phyloP scores from a whole-genome alignment of 2,888 invertebrate species.

The Tetramorium bicarinatum region DNA sequence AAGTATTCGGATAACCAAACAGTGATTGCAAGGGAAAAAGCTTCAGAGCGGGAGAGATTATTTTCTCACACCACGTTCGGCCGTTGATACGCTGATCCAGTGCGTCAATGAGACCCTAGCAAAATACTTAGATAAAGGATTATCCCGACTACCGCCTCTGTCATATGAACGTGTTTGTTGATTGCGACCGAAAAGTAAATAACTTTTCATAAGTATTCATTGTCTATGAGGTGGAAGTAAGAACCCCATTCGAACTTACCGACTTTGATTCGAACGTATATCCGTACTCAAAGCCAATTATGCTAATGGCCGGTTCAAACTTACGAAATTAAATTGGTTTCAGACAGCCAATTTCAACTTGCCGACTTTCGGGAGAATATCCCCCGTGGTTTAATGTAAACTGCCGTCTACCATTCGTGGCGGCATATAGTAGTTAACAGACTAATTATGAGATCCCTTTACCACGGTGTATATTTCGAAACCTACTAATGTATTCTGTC shows the following conservation, averaged over 20 bases:
- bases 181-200: slow-evolving; percentile 6
- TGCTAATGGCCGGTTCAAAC: slow-evolving; percentile 76
- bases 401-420: slow-evolving; percentile 57
- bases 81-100: slow-evolving; percentile 7
- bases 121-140: slow-evolving; percentile 25
- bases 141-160: neutral
- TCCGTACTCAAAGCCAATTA: slow-evolving; percentile 71
- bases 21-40: slow-evolving; percentile 11
- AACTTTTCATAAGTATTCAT: slow-evolving; percentile 39
- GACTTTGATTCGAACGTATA: slow-evolving; percentile 49
- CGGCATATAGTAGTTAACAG: slow-evolving; percentile 70
- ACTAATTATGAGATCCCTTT: slow-evolving; percentile 76
- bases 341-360: slow-evolving; percentile 74
- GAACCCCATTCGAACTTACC: slow-evolving; percentile 61
- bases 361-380: slow-evolving; percentile 71
- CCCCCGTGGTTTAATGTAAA: slow-evolving; percentile 72
- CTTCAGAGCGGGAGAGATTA: slow-evolving; percentile 11
- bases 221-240: slow-evolving; percentile 67
- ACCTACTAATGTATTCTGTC: slow-evolving; percentile 33
- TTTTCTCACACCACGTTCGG: slow-evolving; percentile 34
- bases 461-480: slow-evolving; percentile 51
- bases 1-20: slow-evolving; percentile 51
- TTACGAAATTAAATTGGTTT: slow-evolving; percentile 77
- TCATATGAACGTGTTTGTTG: slow-evolving; percentile 10
- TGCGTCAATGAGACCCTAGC: slow-evolving; percentile 19